Percentiles rank a stretch among this genome's conserved stretches.
phyloP scores from a whole-genome alignment of 2,888 invertebrate genomes.

The Melipona beecheii region DNA sequence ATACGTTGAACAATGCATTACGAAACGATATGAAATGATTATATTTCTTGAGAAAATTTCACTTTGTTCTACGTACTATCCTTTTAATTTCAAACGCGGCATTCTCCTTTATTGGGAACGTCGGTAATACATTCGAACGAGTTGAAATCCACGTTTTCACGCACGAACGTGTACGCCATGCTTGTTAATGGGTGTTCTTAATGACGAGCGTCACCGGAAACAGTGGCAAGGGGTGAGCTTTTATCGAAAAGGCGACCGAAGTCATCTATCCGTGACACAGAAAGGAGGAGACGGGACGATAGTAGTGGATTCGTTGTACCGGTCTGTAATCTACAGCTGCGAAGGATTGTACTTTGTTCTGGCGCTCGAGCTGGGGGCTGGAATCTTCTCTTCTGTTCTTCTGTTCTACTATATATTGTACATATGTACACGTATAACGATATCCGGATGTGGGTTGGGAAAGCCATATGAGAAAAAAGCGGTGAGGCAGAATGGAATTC shows the following conservation, averaged over 20 bases:
- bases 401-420: neutral
- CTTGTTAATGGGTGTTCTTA: constrained; percentile 51
- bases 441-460: constrained; percentile 66
- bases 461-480: constrained; percentile 38
- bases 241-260: constrained; percentile 62
- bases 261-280: constrained; percentile 46
- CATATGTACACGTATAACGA: constrained; percentile 40
- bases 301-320: constrained; percentile 8
- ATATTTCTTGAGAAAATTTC: constrained; percentile 1
- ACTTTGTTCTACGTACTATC: neutral
- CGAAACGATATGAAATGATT: neutral
- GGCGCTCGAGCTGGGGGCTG: constrained; percentile 15
- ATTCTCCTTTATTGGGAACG: neutral
- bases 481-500: constrained; percentile 53
- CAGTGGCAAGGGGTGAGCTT: constrained; percentile 56
- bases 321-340: constrained; percentile 5
- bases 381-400: constrained; percentile 49
- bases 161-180: constrained; percentile 14
- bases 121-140: neutral
- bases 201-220: constrained; percentile 61
- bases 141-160: constrained; percentile 35
- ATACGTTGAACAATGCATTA: too few relatives aligned
- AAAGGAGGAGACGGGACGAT: constrained; percentile 10
- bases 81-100: neutral
- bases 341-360: constrained; percentile 43